Conservation (phyloP, 2,888 invertebrate genomes). For the Troglohyphantes excavatus region DNA sequence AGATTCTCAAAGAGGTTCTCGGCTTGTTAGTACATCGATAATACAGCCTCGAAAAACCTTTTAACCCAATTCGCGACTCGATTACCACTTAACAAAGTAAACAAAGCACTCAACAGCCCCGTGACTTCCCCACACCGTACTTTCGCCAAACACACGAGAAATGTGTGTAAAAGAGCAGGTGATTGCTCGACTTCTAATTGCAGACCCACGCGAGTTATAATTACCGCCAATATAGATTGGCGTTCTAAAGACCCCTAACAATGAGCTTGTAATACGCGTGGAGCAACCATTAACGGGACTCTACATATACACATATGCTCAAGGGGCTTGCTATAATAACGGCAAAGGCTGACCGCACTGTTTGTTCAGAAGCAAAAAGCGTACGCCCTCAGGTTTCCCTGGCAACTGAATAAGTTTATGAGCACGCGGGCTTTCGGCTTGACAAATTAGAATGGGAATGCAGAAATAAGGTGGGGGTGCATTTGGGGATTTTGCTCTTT, state of each 20-base stretch:
- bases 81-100: not conserved
- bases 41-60: too few species aligned
- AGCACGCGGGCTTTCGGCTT: slow-evolving; percentile 46
- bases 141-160: not conserved
- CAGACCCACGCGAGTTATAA: slow-evolving; percentile 42
- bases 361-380: slow-evolving; percentile 76
- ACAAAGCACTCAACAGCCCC: not conserved
- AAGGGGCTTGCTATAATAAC: slow-evolving; percentile 67
- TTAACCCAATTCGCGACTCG: not conserved
- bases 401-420: slow-evolving; percentile 78
- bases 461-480: slow-evolving; percentile 56
- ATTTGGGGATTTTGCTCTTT: not conserved
- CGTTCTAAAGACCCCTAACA: slow-evolving; percentile 56
- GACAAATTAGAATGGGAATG: slow-evolving; percentile 78
- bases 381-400: slow-evolving; percentile 71
- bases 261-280: slow-evolving; percentile 67
- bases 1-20: too few species aligned
- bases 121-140: not conserved
- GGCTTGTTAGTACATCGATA: too few species aligned
- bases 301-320: slow-evolving; percentile 46
- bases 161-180: not conserved
- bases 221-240: slow-evolving; percentile 72
- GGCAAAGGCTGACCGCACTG: slow-evolving; percentile 66
- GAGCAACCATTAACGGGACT: slow-evolving; percentile 57
- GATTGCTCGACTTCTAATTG: slow-evolving; percentile 62